Percentiles rank a stretch among this genome's conserved stretches.
Conservation (phyloP, 2,888 invertebrate genomes). For the Pyralis farinalis region DNA sequence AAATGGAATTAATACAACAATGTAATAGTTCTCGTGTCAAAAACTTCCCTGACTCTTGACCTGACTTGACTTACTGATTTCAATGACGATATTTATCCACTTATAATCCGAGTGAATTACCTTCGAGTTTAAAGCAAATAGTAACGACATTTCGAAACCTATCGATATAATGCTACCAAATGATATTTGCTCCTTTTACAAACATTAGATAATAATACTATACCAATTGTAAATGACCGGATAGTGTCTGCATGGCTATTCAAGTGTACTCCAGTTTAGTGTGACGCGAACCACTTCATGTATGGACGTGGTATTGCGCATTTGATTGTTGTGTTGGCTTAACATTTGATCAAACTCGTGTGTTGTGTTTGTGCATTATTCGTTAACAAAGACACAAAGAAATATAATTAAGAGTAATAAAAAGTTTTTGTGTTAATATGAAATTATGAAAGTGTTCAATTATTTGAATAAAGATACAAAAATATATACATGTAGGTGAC, state of each 20-base stretch:
- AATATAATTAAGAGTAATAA: not conserved
- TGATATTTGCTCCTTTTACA: not conserved
- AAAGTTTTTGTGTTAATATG: too few relatives aligned
- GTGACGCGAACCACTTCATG: not conserved
- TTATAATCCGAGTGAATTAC: too few relatives aligned
- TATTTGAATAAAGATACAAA: too few relatives aligned
- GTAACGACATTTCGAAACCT: not conserved
- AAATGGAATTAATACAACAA: too few relatives aligned
- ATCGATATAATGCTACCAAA: not conserved
- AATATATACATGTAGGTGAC: too few relatives aligned
- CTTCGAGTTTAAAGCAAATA: not conserved
- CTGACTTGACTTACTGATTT: too few relatives aligned
- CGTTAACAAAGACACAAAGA: too few relatives aligned
- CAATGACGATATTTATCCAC: too few relatives aligned
- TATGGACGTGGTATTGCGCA: not conserved
- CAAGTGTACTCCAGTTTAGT: not conserved
- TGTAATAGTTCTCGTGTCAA: too few relatives aligned
- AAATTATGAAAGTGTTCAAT: too few relatives aligned
- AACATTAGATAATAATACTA: not conserved
- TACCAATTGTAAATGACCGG: not conserved
- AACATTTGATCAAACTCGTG: conserved; percentile 3
- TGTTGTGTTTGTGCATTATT: conserved; percentile 11
- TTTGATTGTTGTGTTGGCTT: not conserved
- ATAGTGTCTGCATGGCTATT: not conserved
- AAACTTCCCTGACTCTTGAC: too few relatives aligned